phyloP scores from a whole-genome alignment of 2,113 vertebrate species.

The Piaya cayana region DNA sequence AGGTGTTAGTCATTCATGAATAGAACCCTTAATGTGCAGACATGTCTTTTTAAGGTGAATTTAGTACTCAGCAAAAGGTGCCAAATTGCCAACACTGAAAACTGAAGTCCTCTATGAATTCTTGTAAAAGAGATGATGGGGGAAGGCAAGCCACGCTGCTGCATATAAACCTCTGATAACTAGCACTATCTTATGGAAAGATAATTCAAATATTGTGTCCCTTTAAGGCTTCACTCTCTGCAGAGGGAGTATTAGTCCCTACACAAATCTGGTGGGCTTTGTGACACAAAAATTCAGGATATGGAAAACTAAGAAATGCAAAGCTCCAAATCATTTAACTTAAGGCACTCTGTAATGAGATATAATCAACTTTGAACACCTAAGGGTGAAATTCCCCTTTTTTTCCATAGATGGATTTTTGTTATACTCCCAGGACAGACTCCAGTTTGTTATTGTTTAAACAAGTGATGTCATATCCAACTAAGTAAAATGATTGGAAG shows the following conservation, averaged over 20 bases:
- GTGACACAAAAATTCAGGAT: constrained; percentile 5
- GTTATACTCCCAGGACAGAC: background rate
- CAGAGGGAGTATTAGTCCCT: constrained; percentile 1
- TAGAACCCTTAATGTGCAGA: constrained; percentile 57
- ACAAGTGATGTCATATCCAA: background rate
- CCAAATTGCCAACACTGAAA: constrained; percentile 20
- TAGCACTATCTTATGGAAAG: background rate
- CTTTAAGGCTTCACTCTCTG: constrained; percentile 47
- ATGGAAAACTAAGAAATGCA: constrained; percentile 10
- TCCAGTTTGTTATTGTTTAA: constrained; percentile 20
- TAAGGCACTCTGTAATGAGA: constrained; percentile 20
- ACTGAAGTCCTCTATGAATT: constrained; percentile 18
- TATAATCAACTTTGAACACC: constrained; percentile 23
- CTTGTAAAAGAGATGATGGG: background rate
- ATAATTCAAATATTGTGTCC: constrained; percentile 51
- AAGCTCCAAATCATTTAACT: constrained; percentile 18
- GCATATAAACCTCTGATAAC: background rate
- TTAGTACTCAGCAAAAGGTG: constrained; percentile 47
- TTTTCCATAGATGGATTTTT: background rate
- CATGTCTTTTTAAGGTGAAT: constrained; percentile 53
- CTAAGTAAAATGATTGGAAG: background rate
- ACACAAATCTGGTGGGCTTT: constrained; percentile 1
- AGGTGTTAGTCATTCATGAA: constrained; percentile 70
- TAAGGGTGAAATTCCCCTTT: background rate
- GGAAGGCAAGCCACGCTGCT: background rate